Percentiles rank a stretch among this genome's conserved stretches.
These are phyloP conservation scores for Tinea trinotella DNA, from an alignment of 2,888 invertebrate genomes.

Conservation along the genomic window DNA sequence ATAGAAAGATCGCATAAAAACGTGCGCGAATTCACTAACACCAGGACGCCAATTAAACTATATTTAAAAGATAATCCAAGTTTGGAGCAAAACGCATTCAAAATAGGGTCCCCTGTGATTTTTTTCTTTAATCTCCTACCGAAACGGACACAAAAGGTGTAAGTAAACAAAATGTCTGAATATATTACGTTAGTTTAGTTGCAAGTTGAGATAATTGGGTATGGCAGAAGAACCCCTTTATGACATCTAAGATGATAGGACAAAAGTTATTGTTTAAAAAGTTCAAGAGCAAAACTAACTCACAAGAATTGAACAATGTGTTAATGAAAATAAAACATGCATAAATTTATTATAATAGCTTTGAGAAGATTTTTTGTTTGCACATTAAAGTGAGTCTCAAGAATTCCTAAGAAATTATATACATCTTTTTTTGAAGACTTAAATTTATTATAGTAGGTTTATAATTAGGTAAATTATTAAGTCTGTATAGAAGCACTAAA, in stretches of 20 bases:
- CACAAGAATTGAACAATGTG: neutral
- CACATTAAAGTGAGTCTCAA: too few relatives aligned
- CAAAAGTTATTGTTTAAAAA: constrained; percentile 9
- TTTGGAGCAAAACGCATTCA: constrained; percentile 22
- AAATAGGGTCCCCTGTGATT: neutral
- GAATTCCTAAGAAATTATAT: too few relatives aligned
- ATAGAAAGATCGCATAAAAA: constrained; percentile 22
- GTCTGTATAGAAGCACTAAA: neutral
- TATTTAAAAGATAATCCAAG: constrained; percentile 49
- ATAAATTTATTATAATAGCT: neutral
- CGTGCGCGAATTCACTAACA: constrained; percentile 27
- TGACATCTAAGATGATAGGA: neutral
- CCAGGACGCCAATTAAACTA: constrained; percentile 51
- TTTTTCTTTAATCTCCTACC: constrained; percentile 19
- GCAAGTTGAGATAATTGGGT: constrained; percentile 40
- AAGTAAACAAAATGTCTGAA: constrained; percentile 29
- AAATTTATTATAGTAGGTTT: too few relatives aligned
- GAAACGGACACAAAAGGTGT: constrained; percentile 23
- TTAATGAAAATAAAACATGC: neutral
- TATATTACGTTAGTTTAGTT: constrained; percentile 33
- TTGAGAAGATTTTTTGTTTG: too few relatives aligned
- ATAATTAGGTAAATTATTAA: too few relatives aligned
- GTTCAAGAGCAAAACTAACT: neutral
- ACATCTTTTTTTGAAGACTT: too few relatives aligned
- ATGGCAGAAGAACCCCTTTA: constrained; percentile 36